phyloP scores from a whole-genome alignment of 2,113 vertebrate genomes.

The Ctenomys sociabilis region DNA sequence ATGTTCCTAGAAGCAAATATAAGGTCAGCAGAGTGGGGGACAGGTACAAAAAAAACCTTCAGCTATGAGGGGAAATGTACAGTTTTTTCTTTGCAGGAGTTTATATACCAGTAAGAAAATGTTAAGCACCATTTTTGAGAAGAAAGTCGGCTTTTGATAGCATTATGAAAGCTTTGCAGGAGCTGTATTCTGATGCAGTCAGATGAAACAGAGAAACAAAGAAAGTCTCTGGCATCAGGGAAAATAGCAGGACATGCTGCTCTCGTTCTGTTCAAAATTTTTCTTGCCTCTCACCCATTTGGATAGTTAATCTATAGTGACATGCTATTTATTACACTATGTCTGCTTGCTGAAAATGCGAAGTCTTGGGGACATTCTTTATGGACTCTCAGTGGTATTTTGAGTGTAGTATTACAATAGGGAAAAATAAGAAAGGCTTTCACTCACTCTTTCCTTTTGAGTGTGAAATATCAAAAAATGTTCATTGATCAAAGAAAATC shows the following conservation, averaged over 20 bases:
- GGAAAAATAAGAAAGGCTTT: background rate
- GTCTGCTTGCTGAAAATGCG: background rate
- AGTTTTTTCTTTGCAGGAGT: background rate
- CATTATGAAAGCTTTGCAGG: background rate
- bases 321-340: background rate
- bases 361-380: background rate
- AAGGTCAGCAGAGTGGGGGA: background rate
- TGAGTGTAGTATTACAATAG: background rate
- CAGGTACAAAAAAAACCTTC: background rate
- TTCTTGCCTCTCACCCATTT: background rate
- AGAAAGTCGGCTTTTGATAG: background rate
- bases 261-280: background rate
- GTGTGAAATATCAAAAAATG: background rate
- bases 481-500: background rate
- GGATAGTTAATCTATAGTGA: background rate
- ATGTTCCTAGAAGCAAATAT: background rate
- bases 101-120: background rate
- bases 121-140: background rate
- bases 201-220: background rate
- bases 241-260: background rate
- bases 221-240: too few species aligned
- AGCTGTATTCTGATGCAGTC: background rate
- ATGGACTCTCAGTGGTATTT: background rate
- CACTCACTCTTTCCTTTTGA: background rate
- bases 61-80: background rate